These are phyloP conservation scores for Platypus cylindrus DNA, from an alignment of 2,888 invertebrate species.

Conservation along the genomic window DNA sequence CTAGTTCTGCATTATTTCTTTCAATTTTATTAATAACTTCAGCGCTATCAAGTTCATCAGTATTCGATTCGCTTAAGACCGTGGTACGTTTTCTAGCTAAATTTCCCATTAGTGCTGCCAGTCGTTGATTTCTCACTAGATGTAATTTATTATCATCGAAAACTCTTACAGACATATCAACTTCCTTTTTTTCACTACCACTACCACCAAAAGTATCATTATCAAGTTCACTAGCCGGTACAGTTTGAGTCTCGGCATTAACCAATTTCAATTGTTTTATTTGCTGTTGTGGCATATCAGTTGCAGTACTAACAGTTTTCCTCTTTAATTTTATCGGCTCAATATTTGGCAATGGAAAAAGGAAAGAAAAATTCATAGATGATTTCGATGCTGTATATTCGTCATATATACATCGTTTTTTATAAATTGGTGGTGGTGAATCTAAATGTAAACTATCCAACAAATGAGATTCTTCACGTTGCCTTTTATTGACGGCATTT, in stretches of 20 bases:
- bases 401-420: slow-evolving; percentile 28
- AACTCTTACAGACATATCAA: slow-evolving; percentile 18
- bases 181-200: slow-evolving; percentile 7
- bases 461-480: slow-evolving; percentile 18
- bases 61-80: slow-evolving; percentile 10
- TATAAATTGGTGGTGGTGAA: slow-evolving; percentile 13
- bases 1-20: neutral
- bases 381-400: slow-evolving; percentile 29
- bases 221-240: slow-evolving; percentile 10
- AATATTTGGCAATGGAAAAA: slow-evolving; percentile 11
- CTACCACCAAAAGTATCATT: slow-evolving; percentile 8
- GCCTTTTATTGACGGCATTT: slow-evolving; percentile 17
- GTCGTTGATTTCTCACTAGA: slow-evolving; percentile 28
- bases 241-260: slow-evolving; percentile 29
- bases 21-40: neutral
- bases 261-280: slow-evolving; percentile 22
- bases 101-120: slow-evolving; percentile 29
- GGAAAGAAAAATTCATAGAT: slow-evolving; percentile 20
- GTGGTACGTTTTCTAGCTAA: slow-evolving; percentile 42
- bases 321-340: slow-evolving; percentile 15
- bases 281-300: slow-evolving; percentile 19
- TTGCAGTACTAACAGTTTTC: slow-evolving; percentile 21
- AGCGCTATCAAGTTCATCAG: neutral
- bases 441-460: slow-evolving; percentile 5
- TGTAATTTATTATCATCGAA: slow-evolving; percentile 29